Percentiles rank a stretch among this genome's conserved stretches.
Conservation (phyloP, 2,113 vertebrate species). For the Neolamprologus ventralis region DNA sequence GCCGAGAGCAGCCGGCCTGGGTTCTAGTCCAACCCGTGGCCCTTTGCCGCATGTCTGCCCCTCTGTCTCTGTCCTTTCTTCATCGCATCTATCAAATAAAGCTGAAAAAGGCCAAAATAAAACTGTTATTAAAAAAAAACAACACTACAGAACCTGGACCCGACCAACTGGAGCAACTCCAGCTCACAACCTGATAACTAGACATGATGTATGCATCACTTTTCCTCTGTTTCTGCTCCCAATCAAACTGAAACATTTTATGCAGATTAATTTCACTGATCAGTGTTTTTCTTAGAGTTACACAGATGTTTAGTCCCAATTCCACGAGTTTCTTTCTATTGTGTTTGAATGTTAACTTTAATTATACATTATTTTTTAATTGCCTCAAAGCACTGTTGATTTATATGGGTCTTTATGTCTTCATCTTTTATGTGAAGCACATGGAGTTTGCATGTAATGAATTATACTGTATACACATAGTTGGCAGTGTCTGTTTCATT, state of each 20-base stretch:
- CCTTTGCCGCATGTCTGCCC: rapidly evolving
- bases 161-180: background rate
- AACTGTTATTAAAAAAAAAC: rapidly evolving
- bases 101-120: rapidly evolving
- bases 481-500: background rate
- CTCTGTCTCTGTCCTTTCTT: background rate
- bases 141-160: background rate
- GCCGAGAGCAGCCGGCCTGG: background rate
- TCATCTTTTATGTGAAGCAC: background rate
- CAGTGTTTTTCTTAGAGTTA: background rate
- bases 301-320: rapidly evolving
- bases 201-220: background rate
- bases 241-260: background rate
- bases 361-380: rapidly evolving
- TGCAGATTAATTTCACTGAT: background rate
- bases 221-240: rapidly evolving
- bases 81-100: rapidly evolving
- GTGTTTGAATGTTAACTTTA: background rate
- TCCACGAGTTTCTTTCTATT: rapidly evolving
- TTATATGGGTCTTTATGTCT: rapidly evolving
- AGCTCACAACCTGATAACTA: background rate
- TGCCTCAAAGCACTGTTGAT: background rate
- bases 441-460: background rate
- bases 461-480: background rate
- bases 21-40: background rate